Conservation (phyloP, 2,797 vertebrate species). For the Alosa sapidissima region DNA sequence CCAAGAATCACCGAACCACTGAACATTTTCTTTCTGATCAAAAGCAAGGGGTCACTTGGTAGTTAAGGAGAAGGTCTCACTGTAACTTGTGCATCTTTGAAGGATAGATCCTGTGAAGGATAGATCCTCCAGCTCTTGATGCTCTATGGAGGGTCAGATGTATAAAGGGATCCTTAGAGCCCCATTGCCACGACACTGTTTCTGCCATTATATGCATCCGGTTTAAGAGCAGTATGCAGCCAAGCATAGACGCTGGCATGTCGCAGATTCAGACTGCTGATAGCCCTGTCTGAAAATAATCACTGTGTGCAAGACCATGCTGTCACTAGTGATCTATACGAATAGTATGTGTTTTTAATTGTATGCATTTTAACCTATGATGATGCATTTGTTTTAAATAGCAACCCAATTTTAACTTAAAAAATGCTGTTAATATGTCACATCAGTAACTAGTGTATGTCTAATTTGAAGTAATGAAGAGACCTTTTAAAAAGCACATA, state of each 20-base stretch:
- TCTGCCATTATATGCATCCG: neutral
- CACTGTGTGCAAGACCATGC: slow-evolving; percentile 20
- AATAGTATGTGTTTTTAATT: neutral
- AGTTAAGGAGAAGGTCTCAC: neutral
- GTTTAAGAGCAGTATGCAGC: neutral
- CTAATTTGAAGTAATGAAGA: neutral
- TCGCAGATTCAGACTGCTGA: neutral
- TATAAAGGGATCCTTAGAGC: neutral
- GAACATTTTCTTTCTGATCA: slow-evolving; percentile 19
- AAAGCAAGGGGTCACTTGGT: neutral
- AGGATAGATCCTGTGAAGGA: neutral
- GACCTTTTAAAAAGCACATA: neutral
- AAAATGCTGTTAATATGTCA: neutral
- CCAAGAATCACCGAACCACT: neutral
- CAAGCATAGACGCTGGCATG: slow-evolving; percentile 8
- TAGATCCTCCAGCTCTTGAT: neutral
- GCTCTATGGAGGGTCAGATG: neutral
- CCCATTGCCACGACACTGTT: neutral
- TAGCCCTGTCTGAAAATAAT: neutral
- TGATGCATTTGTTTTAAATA: slow-evolving; percentile 12
- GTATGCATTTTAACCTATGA: neutral
- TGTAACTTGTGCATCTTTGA: slow-evolving; percentile 29
- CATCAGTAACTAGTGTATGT: neutral
- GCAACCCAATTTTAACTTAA: neutral
- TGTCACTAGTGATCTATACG: slow-evolving; percentile 3